These are phyloP conservation scores for Allygus modestus DNA, from an alignment of 2,888 invertebrate species.

Conservation along the genomic window DNA sequence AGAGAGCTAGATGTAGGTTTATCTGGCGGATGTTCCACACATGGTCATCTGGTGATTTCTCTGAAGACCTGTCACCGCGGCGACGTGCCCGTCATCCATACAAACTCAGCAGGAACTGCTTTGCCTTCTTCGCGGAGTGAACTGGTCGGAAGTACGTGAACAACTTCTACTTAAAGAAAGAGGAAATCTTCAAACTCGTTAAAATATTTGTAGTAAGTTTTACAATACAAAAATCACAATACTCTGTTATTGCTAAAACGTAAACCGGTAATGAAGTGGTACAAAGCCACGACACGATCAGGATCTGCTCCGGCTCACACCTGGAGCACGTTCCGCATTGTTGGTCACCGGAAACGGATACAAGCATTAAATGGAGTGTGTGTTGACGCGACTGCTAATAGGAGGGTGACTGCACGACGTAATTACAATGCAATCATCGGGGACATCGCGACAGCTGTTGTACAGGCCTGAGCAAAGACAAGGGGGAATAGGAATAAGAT, in stretches of 20 bases:
- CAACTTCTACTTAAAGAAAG: not conserved
- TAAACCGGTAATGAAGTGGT: not conserved
- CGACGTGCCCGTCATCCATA: slow-evolving; percentile 42
- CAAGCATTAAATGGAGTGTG: slow-evolving; percentile 37
- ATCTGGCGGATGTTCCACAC: slow-evolving; percentile 52
- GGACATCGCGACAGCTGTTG: slow-evolving; percentile 24
- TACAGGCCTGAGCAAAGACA: not conserved
- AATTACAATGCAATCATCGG: slow-evolving; percentile 43
- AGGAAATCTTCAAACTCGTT: not conserved
- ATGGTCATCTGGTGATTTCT: slow-evolving; percentile 55
- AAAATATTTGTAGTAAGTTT: too few species aligned
- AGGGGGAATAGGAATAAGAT: too few species aligned
- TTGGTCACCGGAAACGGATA: slow-evolving; percentile 46
- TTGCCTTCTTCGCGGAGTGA: too few species aligned
- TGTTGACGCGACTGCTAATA: slow-evolving; percentile 51
- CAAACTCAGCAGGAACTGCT: not conserved
- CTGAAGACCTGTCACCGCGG: slow-evolving; percentile 51
- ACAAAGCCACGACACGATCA: not conserved
- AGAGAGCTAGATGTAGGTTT: slow-evolving; percentile 32
- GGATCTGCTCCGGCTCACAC: not conserved
- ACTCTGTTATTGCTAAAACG: too few species aligned
- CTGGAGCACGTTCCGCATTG: slow-evolving; percentile 43
- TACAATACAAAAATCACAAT: too few species aligned
- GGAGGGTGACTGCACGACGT: not conserved
- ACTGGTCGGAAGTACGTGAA: not conserved